Conservation (phyloP, 2,888 invertebrate species). For the Xestia sexstrigata region DNA sequence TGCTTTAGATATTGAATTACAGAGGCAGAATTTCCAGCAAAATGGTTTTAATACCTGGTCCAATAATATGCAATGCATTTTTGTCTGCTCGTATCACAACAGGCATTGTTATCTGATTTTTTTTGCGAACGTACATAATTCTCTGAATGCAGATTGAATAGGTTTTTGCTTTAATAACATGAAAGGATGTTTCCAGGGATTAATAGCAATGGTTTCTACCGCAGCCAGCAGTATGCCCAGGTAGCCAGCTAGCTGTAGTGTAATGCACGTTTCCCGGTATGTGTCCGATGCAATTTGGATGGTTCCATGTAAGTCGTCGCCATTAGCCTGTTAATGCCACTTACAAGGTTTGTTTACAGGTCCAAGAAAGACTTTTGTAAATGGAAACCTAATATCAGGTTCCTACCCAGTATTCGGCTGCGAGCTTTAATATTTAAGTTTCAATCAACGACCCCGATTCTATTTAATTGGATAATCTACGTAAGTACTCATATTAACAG, state of each 20-base stretch:
- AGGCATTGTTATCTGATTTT: slow-evolving; percentile 10
- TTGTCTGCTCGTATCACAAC: neutral
- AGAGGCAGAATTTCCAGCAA: neutral
- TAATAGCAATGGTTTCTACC: slow-evolving; percentile 11
- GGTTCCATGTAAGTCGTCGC: neutral
- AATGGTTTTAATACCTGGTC: neutral
- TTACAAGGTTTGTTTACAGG: neutral
- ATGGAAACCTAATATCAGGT: neutral
- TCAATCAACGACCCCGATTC: neutral
- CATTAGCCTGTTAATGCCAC: slow-evolving; percentile 5
- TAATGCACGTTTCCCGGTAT: slow-evolving; percentile 14
- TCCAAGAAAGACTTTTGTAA: slow-evolving; percentile 10
- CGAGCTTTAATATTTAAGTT: neutral
- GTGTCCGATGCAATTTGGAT: neutral
- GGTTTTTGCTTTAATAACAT: slow-evolving; percentile 15
- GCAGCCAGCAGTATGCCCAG: neutral
- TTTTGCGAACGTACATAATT: slow-evolving; percentile 7
- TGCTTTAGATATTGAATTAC: neutral
- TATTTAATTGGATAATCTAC: neutral
- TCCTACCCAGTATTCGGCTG: neutral
- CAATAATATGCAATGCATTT: neutral
- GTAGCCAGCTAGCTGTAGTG: neutral
- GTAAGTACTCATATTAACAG: neutral
- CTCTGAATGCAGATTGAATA: slow-evolving; percentile 26
- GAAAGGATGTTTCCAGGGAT: slow-evolving; percentile 21